These are phyloP conservation scores for Cynopterus brachyotis DNA, from an alignment of 2,113 vertebrate genomes.

Conservation along the genomic window DNA sequence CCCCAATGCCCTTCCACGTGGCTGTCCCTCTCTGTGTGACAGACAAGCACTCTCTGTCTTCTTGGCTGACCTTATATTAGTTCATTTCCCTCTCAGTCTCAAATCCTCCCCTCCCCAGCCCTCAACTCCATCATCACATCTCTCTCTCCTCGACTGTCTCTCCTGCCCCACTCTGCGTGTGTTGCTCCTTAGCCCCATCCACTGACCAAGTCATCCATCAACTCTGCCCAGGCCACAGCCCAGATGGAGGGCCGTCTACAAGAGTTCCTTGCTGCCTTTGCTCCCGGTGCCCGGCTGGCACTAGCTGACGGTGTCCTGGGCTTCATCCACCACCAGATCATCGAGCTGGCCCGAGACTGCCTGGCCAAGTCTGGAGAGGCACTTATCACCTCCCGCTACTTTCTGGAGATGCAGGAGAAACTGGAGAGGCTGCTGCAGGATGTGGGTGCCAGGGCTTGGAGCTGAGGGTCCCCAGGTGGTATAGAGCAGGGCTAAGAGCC, in stretches of 20 bases:
- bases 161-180: not conserved
- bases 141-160: not conserved
- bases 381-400: slow-evolving; percentile 96
- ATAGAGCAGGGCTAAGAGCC: not conserved
- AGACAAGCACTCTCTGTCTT: not conserved
- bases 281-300: slow-evolving; percentile 88
- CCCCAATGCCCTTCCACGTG: not conserved
- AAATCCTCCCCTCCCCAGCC: not conserved
- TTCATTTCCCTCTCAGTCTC: not conserved
- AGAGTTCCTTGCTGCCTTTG: slow-evolving; percentile 90
- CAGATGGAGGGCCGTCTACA: slow-evolving; percentile 97
- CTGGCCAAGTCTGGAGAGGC: slow-evolving; percentile 94
- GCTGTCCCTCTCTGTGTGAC: not conserved
- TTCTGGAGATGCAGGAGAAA: slow-evolving; percentile 97
- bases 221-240: slow-evolving; percentile 90
- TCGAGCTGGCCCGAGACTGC: slow-evolving; percentile 95
- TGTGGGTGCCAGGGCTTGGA: slow-evolving; percentile 78
- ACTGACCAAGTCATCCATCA: not conserved
- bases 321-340: slow-evolving; percentile 98
- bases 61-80: not conserved
- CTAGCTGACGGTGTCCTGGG: slow-evolving; percentile 95
- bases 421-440: slow-evolving; percentile 95
- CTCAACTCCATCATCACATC: not conserved
- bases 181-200: not conserved
- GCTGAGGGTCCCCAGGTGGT: rapidly evolving